Evolutionary conservation across 2,888 invertebrate genomes (phyloP).

Genomic region (Abscondita cerata): DNA sequence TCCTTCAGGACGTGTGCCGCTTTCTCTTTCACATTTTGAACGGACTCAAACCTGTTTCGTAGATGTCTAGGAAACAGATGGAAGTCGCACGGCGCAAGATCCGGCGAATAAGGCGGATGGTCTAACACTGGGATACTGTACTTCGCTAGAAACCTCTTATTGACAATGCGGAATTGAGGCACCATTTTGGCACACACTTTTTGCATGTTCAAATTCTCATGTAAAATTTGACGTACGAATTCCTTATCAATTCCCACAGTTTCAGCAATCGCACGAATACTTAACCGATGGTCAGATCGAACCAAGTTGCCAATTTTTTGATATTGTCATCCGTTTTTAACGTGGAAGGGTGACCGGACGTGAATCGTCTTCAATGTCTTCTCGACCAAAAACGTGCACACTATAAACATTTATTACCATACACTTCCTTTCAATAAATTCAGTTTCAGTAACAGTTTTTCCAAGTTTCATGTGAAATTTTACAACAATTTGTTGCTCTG

Average conservation of each 20-base stretch:
- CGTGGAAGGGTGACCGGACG: slow-evolving; percentile 27
- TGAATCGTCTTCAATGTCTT: slow-evolving; percentile 26
- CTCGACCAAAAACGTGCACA: slow-evolving; percentile 23
- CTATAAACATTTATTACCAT: slow-evolving; percentile 10
- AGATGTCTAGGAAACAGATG: neutral
- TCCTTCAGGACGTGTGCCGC: neutral
- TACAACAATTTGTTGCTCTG: slow-evolving; percentile 6
- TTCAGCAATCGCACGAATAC: slow-evolving; percentile 16
- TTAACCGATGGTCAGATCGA: slow-evolving; percentile 27
- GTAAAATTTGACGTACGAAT: neutral
- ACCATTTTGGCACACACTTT: neutral
- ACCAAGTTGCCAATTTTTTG: slow-evolving; percentile 32
- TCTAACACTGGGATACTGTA: neutral
- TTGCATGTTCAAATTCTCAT: neutral
- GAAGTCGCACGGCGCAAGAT: neutral
- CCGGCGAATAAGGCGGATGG: slow-evolving; percentile 6
- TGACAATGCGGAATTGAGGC: neutral
- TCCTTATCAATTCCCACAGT: slow-evolving; percentile 10
- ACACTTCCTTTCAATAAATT: slow-evolving; percentile 15
- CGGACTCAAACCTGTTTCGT: neutral
- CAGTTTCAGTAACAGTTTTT: slow-evolving; percentile 14
- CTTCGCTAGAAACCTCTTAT: slow-evolving; percentile 3
- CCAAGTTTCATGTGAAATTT: slow-evolving; percentile 14
- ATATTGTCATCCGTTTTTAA: slow-evolving; percentile 32
- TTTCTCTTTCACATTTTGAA: neutral